A percentile compares a stretch with the other conserved stretches of the same genome.
phyloP scores from a whole-genome alignment of 2,888 invertebrate genomes.

The Eugnorisma glareosa region DNA sequence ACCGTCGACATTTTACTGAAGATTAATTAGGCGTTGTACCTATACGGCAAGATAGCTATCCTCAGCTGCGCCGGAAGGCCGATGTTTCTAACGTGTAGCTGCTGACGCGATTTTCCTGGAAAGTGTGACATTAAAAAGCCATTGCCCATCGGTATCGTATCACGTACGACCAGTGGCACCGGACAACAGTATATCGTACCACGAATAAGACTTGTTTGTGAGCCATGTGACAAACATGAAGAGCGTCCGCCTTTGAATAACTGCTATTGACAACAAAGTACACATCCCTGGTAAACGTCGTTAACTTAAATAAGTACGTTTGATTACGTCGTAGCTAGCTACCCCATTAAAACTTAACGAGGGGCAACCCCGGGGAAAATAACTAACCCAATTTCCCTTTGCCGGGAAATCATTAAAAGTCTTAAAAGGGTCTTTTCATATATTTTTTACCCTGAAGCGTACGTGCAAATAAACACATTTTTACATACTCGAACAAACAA shows the following conservation, averaged over 20 bases:
- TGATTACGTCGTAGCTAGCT: constrained; percentile 90
- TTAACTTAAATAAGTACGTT: constrained; percentile 90
- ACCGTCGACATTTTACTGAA: constrained; percentile 88
- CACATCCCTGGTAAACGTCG: constrained; percentile 86
- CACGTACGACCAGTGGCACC: constrained; percentile 61
- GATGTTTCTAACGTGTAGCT: constrained; percentile 78
- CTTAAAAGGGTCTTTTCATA: constrained; percentile 91
- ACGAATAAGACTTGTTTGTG: constrained; percentile 69
- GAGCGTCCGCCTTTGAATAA: constrained; percentile 74
- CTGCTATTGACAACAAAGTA: constrained; percentile 87
- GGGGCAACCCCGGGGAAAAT: constrained; percentile 90
- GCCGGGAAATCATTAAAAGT: constrained; percentile 91
- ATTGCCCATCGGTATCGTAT: constrained; percentile 40
- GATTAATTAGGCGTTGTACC: constrained; percentile 88
- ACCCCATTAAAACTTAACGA: constrained; percentile 91
- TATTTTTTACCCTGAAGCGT: constrained; percentile 89
- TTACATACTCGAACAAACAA: constrained; percentile 91
- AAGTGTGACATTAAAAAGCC: constrained; percentile 70
- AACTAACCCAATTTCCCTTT: constrained; percentile 91
- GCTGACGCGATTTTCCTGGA: constrained; percentile 79
- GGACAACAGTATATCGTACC: constrained; percentile 63
- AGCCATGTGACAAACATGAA: constrained; percentile 65
- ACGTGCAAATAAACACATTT: constrained; percentile 91
- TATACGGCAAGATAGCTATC: constrained; percentile 79
- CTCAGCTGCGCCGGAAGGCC: constrained; percentile 78